Evolutionary conservation across 2,797 vertebrate genomes (phyloP).

Genomic region (Anas georgica): DNA sequence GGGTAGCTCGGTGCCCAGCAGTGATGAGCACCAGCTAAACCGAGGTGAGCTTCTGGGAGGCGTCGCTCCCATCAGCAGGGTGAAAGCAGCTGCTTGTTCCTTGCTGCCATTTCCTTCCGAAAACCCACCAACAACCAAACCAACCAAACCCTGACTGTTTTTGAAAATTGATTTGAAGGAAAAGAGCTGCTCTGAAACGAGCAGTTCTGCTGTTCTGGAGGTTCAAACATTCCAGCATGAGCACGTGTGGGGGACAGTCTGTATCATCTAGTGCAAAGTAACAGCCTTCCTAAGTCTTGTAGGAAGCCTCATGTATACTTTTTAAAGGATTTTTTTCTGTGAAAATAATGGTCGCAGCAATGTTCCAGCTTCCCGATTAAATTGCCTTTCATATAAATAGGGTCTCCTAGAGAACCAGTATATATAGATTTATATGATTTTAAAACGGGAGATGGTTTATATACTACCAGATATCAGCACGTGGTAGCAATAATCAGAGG

Average conservation of each 20-base stretch:
- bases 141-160: no score
- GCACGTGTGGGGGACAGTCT: background rate
- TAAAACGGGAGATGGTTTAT: background rate
- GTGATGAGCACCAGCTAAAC: background rate
- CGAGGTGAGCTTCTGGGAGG: no score
- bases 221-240: background rate
- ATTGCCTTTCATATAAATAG: background rate
- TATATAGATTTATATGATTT: conserved; percentile 28
- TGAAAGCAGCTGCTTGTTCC: background rate
- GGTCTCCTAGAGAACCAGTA: background rate
- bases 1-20: background rate
- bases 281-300: rapidly evolving
- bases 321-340: background rate
- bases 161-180: background rate
- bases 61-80: background rate
- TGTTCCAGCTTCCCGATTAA: background rate
- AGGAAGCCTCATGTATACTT: background rate
- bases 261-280: background rate
- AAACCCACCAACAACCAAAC: no score
- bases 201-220: background rate
- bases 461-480: conserved; percentile 36
- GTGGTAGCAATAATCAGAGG: conserved; percentile 42
- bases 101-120: background rate
- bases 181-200: background rate
- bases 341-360: background rate